A percentile compares a stretch with the other conserved stretches of the same genome.
Conservation (phyloP, 2,113 vertebrate genomes). For the Paraplagusia blochii region DNA sequence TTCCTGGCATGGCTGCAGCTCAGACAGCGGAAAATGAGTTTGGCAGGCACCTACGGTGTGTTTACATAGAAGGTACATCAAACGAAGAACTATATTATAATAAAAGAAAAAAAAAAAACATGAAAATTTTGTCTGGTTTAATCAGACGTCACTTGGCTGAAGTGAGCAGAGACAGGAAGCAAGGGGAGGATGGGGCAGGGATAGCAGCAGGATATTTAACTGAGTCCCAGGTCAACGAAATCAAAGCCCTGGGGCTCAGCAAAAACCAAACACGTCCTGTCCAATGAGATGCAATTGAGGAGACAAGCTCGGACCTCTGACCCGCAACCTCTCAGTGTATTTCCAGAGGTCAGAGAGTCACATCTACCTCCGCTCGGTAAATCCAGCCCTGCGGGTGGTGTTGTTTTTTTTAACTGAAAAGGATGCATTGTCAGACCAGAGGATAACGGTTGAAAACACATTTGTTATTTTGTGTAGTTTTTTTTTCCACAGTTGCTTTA, state of each 20-base stretch:
- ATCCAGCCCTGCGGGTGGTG: conserved; percentile 33
- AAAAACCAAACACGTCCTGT: conserved; percentile 56
- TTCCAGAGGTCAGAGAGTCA: conserved; percentile 42
- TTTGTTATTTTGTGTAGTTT: conserved; percentile 41
- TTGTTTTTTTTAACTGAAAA: conserved; percentile 33
- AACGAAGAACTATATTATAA: conserved; percentile 16
- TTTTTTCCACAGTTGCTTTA: conserved; percentile 5
- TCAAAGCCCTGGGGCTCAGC: conserved; percentile 53
- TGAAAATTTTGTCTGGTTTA: conserved; percentile 52
- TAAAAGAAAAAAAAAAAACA: conserved; percentile 9
- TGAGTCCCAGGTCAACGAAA: conserved; percentile 57
- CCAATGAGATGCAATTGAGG: conserved; percentile 45
- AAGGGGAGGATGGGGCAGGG: conserved; percentile 18
- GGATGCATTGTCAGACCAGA: conserved; percentile 28
- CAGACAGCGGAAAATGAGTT: conserved; percentile 44
- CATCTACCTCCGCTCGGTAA: conserved; percentile 33
- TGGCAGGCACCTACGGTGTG: conserved; percentile 14
- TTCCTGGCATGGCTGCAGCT: conserved; percentile 34
- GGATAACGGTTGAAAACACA: conserved; percentile 38
- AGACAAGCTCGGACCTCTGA: conserved; percentile 58
- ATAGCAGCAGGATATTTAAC: conserved; percentile 50
- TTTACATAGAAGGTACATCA: conserved; percentile 17
- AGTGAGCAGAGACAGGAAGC: conserved; percentile 40
- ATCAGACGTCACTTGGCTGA: conserved; percentile 47
- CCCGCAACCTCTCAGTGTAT: conserved; percentile 43